These are phyloP conservation scores for Indri indri DNA, from an alignment of 2,113 vertebrate genomes.

Conservation along the genomic window DNA sequence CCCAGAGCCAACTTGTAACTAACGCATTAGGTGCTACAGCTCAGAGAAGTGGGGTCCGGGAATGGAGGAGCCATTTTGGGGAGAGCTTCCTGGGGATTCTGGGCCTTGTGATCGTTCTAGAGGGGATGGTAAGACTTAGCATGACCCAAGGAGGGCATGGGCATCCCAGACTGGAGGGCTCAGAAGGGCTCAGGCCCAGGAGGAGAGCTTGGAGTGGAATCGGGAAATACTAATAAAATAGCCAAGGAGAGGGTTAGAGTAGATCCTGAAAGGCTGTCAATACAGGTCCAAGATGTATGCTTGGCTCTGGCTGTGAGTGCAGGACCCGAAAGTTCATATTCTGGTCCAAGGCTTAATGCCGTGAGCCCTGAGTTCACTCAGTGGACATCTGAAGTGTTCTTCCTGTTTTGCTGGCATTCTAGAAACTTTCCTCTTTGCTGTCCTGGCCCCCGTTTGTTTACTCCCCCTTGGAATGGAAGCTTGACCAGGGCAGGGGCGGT, in stretches of 20 bases:
- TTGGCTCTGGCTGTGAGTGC: not conserved
- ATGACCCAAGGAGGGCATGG: not conserved
- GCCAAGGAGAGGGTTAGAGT: not conserved
- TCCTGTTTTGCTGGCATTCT: not conserved
- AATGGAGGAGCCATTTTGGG: fast-evolving
- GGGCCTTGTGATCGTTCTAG: not conserved
- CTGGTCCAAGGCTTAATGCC: not conserved
- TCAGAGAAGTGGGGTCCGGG: not conserved
- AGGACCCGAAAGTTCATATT: not conserved
- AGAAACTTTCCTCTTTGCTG: not conserved
- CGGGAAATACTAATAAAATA: not conserved
- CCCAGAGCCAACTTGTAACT: not conserved
- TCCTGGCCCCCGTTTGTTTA: fast-evolving
- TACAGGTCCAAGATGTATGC: not conserved
- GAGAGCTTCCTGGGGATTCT: not conserved
- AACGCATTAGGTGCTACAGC: fast-evolving
- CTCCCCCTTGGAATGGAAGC: not conserved
- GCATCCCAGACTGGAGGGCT: not conserved
- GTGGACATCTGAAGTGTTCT: not conserved
- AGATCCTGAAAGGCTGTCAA: not conserved
- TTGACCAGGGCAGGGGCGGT: not conserved
- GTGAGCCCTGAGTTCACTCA: not conserved
- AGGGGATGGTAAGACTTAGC: not conserved
- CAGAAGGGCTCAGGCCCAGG: not conserved
- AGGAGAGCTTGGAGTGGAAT: not conserved